phyloP scores from a whole-genome alignment of 1,140 invertebrate genomes.

The Melitaea cinxia region DNA sequence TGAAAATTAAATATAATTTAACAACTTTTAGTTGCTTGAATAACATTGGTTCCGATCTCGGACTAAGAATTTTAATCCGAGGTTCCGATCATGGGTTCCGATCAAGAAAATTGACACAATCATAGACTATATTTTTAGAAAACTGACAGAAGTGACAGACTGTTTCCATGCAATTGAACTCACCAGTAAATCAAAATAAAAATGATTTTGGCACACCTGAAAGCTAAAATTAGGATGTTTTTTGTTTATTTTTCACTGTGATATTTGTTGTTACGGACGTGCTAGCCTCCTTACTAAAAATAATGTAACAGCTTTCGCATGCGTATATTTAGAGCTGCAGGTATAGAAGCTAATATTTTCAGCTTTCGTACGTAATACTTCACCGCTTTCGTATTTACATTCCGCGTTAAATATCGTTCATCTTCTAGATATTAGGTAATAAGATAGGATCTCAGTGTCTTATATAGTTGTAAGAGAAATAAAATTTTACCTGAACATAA shows the following conservation, averaged over 20 bases:
- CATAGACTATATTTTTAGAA: background rate
- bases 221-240: conserved; percentile 54
- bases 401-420: conserved; percentile 46
- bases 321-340: conserved; percentile 65
- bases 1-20: too few species aligned
- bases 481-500: conserved; percentile 20
- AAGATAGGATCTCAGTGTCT: conserved; percentile 9
- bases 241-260: conserved; percentile 62
- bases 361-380: conserved; percentile 48
- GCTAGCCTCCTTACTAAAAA: conserved; percentile 66
- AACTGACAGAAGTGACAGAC: conserved; percentile 4
- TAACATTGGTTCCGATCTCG: too few species aligned
- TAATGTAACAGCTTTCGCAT: conserved; percentile 69
- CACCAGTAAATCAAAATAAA: conserved; percentile 23
- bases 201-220: conserved; percentile 32
- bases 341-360: conserved; percentile 65
- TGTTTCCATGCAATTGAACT: background rate
- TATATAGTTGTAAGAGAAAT: conserved; percentile 6
- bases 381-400: conserved; percentile 47
- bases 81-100: too few species aligned
- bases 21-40: too few species aligned
- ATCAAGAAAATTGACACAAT: background rate
- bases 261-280: conserved; percentile 51
- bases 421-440: conserved; percentile 31
- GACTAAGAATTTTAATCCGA: too few species aligned